Evolutionary conservation across 2,888 invertebrate genomes (phyloP).

Genomic region (Leptopilina syphax): DNA sequence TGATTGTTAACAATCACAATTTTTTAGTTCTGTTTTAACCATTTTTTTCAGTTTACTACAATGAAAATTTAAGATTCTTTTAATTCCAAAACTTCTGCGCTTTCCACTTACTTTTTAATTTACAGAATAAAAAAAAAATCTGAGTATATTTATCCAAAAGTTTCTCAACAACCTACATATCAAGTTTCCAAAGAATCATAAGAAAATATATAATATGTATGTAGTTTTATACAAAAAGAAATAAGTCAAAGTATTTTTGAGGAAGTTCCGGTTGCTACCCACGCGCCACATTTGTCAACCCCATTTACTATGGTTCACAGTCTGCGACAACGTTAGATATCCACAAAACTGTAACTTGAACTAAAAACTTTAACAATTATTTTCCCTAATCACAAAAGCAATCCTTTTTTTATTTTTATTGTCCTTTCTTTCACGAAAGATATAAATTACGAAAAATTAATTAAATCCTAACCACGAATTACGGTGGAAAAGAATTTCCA

Average conservation of each 20-base stretch:
- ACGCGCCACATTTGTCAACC: slow-evolving; percentile 40
- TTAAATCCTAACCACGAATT: too few relatives aligned
- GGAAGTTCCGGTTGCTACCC: slow-evolving; percentile 9
- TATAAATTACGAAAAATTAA: neutral
- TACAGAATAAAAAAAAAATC: too few relatives aligned
- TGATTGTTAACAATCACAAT: too few relatives aligned
- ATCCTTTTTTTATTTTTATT: slow-evolving; percentile 5
- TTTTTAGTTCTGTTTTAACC: too few relatives aligned
- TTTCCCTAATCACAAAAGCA: neutral
- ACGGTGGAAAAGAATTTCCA: too few relatives aligned
- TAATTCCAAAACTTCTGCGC: too few relatives aligned
- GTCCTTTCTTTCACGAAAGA: neutral
- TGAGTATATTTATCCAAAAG: neutral
- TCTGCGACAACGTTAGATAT: slow-evolving; percentile 1
- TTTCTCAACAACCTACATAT: neutral
- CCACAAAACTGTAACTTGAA: slow-evolving; percentile 27
- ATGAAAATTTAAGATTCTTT: too few relatives aligned
- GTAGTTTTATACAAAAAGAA: neutral
- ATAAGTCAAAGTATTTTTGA: slow-evolving; percentile 10
- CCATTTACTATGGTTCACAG: slow-evolving; percentile 12
- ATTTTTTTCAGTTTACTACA: too few relatives aligned
- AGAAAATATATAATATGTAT: neutral
- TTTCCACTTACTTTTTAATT: too few relatives aligned
- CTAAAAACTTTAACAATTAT: slow-evolving; percentile 35
- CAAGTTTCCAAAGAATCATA: slow-evolving; percentile 16